phyloP scores from a whole-genome alignment of 2,113 vertebrate genomes.

The Aegotheles bennettii region DNA sequence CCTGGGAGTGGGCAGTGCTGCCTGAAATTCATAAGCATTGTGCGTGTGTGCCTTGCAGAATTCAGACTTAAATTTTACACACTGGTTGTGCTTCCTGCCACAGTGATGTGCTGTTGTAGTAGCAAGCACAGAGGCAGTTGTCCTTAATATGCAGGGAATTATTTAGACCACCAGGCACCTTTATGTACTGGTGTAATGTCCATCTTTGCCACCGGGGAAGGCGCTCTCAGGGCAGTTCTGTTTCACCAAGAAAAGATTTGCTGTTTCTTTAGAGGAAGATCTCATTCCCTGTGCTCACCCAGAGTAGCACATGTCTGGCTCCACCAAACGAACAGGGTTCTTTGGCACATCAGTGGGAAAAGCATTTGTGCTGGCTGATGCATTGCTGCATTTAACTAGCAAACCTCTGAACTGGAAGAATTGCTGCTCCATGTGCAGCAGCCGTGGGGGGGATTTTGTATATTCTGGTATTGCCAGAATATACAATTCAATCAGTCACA shows the following conservation, averaged over 20 bases:
- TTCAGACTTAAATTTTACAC: background rate
- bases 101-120: background rate
- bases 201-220: background rate
- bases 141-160: background rate
- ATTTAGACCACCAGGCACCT: background rate
- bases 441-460: background rate
- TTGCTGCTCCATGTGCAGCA: background rate
- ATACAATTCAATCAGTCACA: too few species aligned
- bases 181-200: background rate
- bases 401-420: background rate
- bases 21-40: background rate
- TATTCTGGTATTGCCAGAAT: background rate
- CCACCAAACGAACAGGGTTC: accelerated
- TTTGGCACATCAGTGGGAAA: background rate
- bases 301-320: background rate
- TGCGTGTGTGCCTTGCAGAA: background rate
- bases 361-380: background rate
- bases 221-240: background rate
- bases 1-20: background rate
- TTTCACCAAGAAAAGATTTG: background rate
- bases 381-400: background rate
- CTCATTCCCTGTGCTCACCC: background rate
- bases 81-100: background rate
- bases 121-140: background rate
- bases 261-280: background rate